Evolutionary conservation across 2,797 vertebrate species (phyloP).

Genomic region (Etheostoma perlongum): DNA sequence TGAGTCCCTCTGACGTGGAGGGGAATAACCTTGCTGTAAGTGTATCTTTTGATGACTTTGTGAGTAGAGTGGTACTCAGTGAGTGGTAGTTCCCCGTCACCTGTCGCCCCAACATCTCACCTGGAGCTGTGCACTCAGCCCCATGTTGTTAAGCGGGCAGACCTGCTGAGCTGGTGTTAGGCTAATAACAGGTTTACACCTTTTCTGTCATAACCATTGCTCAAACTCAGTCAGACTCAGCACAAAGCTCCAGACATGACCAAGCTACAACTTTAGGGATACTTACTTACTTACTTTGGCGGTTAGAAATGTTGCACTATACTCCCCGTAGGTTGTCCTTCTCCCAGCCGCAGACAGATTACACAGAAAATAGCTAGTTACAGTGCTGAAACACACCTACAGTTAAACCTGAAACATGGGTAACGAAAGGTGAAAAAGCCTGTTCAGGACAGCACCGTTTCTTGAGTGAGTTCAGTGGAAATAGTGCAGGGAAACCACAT

Average conservation of each 20-base stretch:
- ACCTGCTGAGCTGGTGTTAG: constrained; percentile 80
- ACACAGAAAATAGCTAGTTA: constrained; percentile 69
- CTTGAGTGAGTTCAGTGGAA: constrained; percentile 70
- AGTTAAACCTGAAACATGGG: constrained; percentile 23
- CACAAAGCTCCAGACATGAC: constrained; percentile 83
- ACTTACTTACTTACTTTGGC: constrained; percentile 42
- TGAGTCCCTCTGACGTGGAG: not conserved
- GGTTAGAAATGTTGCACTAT: constrained; percentile 39
- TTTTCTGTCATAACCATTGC: constrained; percentile 74
- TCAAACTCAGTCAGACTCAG: constrained; percentile 67
- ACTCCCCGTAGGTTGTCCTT: constrained; percentile 41
- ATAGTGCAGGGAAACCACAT: constrained; percentile 63
- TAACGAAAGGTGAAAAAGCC: constrained; percentile 34
- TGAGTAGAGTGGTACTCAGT: not conserved
- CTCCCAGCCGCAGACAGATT: constrained; percentile 64
- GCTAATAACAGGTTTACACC: constrained; percentile 79
- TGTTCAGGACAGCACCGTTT: constrained; percentile 65
- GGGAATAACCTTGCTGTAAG: constrained; percentile 7
- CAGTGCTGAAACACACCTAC: constrained; percentile 36
- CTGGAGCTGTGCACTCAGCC: constrained; percentile 43
- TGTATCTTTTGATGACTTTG: constrained; percentile 27
- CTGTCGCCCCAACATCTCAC: constrained; percentile 40
- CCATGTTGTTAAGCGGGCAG: constrained; percentile 57
- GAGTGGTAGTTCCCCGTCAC: constrained; percentile 35
- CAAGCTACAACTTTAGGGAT: constrained; percentile 65